Conservation (phyloP, 1,140 invertebrate genomes). For the Pseudomyrmex concolor region DNA sequence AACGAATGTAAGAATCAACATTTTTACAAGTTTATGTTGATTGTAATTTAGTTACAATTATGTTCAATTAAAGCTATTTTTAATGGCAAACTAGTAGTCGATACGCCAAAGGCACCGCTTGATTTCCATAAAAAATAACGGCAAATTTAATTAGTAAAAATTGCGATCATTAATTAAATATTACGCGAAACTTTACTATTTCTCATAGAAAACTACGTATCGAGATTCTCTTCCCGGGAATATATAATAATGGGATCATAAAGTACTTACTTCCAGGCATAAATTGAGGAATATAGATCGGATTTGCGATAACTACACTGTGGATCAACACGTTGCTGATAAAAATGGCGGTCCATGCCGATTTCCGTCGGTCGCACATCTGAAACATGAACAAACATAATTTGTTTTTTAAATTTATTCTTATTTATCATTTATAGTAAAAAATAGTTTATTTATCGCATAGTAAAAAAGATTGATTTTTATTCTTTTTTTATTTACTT, state of each 20-base stretch:
- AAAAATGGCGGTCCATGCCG: constrained; percentile 71
- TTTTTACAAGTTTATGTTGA: not conserved
- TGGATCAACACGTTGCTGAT: constrained; percentile 75
- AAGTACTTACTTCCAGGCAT: constrained; percentile 79
- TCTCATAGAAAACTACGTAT: constrained; percentile 16
- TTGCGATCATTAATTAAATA: constrained; percentile 25
- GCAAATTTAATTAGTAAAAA: constrained; percentile 52
- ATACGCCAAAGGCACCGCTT: constrained; percentile 3
- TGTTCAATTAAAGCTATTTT: constrained; percentile 20
- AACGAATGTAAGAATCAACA: not conserved
- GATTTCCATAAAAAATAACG: constrained; percentile 55
- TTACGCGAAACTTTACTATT: constrained; percentile 13
- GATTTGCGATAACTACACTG: constrained; percentile 71
- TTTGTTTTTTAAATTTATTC: not conserved
- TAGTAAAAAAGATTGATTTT: too few relatives aligned
- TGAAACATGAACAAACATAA: constrained; percentile 71
- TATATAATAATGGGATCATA: constrained; percentile 26
- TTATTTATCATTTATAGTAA: too few relatives aligned
- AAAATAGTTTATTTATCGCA: too few relatives aligned
- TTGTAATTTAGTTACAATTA: constrained; percentile 34
- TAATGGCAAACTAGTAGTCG: constrained; percentile 27
- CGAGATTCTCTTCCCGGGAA: constrained; percentile 40
- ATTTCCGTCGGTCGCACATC: constrained; percentile 78
- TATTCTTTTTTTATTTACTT: not conserved
- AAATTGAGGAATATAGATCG: constrained; percentile 81